A percentile compares a stretch with the other conserved stretches of the same genome.
Evolutionary conservation across 1,140 invertebrate species (phyloP).

Genomic region (Drosophila punjabiensis): DNA sequence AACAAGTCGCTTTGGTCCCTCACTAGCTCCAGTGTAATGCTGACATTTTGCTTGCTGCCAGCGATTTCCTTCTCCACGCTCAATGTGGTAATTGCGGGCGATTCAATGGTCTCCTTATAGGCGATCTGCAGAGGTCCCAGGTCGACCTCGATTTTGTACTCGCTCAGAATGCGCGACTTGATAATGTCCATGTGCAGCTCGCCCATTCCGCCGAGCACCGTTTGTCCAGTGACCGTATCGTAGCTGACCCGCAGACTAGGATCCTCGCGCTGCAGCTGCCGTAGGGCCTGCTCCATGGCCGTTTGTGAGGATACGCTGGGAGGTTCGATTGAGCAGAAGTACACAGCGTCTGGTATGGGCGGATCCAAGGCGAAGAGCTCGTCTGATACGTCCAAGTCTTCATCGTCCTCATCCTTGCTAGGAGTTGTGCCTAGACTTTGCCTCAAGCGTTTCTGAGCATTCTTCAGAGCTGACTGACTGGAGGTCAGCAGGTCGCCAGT

Average conservation of each 20-base stretch:
- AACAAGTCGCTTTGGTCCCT: slow-evolving; percentile 70
- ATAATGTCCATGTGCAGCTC: slow-evolving; percentile 98
- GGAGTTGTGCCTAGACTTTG: slow-evolving; percentile 50
- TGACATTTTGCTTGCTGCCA: slow-evolving; percentile 87
- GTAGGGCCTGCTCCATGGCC: slow-evolving; percentile 93
- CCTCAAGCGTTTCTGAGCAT: slow-evolving; percentile 87
- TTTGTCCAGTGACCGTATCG: slow-evolving; percentile 94
- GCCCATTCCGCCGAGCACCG: slow-evolving; percentile 96
- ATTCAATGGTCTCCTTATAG: slow-evolving; percentile 92
- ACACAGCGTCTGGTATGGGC: slow-evolving; percentile 95
- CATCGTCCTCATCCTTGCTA: slow-evolving; percentile 25
- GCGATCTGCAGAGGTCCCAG: slow-evolving; percentile 98
- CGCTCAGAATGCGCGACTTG: slow-evolving; percentile 92
- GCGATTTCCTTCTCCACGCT: slow-evolving; percentile 89
- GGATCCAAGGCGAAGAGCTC: slow-evolving; percentile 87
- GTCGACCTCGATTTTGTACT: slow-evolving; percentile 97
- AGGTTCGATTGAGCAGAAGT: slow-evolving; percentile 98
- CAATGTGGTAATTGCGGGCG: slow-evolving; percentile 86
- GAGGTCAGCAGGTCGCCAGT: slow-evolving; percentile 95
- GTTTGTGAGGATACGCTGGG: slow-evolving; percentile 91
- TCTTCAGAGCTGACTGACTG: slow-evolving; percentile 86
- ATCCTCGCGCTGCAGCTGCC: slow-evolving; percentile 95
- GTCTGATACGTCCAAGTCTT: slow-evolving; percentile 55
- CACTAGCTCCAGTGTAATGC: slow-evolving; percentile 87
- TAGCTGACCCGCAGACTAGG: slow-evolving; percentile 94